A percentile compares a stretch with the other conserved stretches of the same genome.
Conservation (phyloP, 2,797 vertebrate species). For the Cyclura pinguis region DNA sequence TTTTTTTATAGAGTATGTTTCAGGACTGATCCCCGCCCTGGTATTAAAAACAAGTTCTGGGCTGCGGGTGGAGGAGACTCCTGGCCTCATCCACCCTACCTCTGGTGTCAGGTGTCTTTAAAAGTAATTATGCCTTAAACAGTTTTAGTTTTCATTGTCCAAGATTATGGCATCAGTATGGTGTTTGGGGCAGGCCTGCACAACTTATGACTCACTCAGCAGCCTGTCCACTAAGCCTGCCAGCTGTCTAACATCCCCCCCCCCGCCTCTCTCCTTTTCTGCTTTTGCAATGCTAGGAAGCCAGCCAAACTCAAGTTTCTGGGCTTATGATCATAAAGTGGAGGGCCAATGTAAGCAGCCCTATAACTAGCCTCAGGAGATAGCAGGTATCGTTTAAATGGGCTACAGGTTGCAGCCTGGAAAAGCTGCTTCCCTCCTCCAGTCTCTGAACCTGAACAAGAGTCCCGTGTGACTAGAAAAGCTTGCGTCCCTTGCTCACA, state of each 20-base stretch:
- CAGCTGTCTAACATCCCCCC: background rate
- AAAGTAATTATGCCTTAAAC: too few species aligned
- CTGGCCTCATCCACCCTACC: background rate
- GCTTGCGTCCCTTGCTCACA: too few species aligned
- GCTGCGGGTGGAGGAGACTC: too few species aligned
- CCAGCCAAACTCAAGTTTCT: background rate
- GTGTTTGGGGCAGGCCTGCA: background rate
- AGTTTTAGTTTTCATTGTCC: background rate
- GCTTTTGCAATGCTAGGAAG: background rate
- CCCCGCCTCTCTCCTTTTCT: background rate
- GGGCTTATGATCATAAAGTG: too few species aligned
- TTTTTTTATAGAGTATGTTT: background rate
- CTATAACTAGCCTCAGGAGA: background rate
- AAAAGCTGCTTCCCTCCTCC: background rate
- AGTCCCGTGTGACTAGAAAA: background rate
- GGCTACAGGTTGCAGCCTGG: background rate
- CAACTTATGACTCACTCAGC: background rate
- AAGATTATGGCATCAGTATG: background rate
- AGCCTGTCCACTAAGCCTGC: background rate
- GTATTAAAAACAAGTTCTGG: background rate
- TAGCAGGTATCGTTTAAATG: background rate
- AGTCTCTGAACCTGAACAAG: background rate
- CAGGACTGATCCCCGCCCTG: background rate
- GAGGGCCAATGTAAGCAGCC: too few species aligned
- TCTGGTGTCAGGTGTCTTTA: background rate